Evolutionary conservation across 1,140 invertebrate species (phyloP).

Genomic region (Saccostrea glomerata): DNA sequence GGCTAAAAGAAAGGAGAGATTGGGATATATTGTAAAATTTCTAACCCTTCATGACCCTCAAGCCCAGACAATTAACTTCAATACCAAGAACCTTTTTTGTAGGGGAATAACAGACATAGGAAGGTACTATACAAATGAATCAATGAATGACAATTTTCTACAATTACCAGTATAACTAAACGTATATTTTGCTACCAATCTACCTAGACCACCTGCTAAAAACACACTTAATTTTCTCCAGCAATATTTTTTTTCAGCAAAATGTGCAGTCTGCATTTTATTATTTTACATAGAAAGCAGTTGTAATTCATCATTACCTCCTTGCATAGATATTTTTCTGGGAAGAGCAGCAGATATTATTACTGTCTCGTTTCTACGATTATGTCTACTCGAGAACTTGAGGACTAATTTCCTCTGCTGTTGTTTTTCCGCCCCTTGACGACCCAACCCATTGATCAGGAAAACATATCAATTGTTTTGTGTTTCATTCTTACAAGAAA

Average conservation of each 20-base stretch:
- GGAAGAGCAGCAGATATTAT: conserved; percentile 13
- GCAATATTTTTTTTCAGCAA: neutral
- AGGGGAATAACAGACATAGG: neutral
- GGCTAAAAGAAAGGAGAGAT: conserved; percentile 58
- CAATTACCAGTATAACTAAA: neutral
- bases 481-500: neutral
- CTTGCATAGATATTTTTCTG: neutral
- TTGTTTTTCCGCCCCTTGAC: conserved; percentile 13
- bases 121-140: neutral
- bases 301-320: neutral
- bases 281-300: neutral
- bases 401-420: conserved; percentile 1
- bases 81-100: neutral
- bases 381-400: conserved; percentile 14
- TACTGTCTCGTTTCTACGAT: neutral
- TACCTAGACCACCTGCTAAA: neutral
- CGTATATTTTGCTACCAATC: neutral
- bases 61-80: neutral
- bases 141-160: neutral
- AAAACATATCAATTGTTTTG: neutral
- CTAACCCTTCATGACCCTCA: conserved; percentile 1
- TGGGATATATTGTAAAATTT: neutral
- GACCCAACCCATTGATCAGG: conserved; percentile 8
- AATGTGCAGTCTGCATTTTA: neutral
- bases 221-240: neutral